phyloP scores from a whole-genome alignment of 2,113 vertebrate genomes.

The Vicugna pacos region DNA sequence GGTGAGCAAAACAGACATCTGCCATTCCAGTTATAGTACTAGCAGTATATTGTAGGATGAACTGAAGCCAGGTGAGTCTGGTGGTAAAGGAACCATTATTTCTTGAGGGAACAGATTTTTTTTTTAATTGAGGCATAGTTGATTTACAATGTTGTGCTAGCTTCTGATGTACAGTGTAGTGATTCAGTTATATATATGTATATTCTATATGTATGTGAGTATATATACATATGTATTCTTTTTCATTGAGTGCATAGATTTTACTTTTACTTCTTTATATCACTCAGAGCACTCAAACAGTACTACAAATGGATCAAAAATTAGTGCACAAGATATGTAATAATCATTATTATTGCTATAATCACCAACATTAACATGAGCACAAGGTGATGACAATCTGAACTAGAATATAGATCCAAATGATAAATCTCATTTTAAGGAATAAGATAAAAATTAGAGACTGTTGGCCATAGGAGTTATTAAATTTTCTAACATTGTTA shows the following conservation, averaged over 20 bases:
- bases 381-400: not conserved
- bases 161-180: too few species aligned
- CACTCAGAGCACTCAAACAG: not conserved
- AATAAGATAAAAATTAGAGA: not conserved
- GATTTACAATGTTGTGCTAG: too few species aligned
- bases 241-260: not conserved
- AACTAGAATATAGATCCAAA: not conserved
- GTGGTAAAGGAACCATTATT: not conserved
- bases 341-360: not conserved
- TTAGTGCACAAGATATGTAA: not conserved
- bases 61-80: not conserved
- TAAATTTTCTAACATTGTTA: not conserved
- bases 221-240: too few species aligned
- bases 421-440: not conserved
- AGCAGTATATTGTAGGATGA: not conserved
- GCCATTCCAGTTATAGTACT: not conserved
- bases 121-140: not conserved
- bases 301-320: not conserved
- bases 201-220: too few species aligned
- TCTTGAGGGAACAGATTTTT: not conserved
- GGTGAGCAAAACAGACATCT: not conserved
- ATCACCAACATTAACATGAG: not conserved
- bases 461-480: not conserved
- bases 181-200: too few species aligned
- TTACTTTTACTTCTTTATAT: not conserved